Percentiles rank a stretch among this genome's conserved stretches.
Evolutionary conservation across 2,888 invertebrate genomes (phyloP).

Genomic region (Tupiocoris notatus): DNA sequence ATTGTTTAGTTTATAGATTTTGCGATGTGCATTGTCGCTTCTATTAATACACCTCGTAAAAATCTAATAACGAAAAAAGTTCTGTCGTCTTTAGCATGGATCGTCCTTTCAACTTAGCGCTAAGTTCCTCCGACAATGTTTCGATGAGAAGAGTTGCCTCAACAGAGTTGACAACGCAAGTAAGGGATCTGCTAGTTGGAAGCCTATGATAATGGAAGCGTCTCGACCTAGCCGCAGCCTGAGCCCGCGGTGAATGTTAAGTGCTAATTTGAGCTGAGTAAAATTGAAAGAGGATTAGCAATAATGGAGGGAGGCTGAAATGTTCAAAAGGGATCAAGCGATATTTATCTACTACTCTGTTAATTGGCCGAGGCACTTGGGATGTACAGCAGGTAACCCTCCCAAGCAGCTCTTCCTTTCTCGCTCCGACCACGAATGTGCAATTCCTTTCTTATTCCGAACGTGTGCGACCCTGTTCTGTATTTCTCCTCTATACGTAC

Average conservation of each 20-base stretch:
- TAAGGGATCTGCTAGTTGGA: background rate
- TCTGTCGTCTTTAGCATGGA: background rate
- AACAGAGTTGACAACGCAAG: background rate
- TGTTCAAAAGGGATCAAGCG: conserved; percentile 16
- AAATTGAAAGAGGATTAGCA: conserved; percentile 19
- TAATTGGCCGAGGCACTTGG: conserved; percentile 22
- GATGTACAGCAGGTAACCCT: background rate
- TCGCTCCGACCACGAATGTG: background rate
- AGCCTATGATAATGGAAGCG: background rate
- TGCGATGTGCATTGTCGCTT: too few species aligned
- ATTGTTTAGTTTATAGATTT: too few species aligned
- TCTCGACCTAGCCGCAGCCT: background rate
- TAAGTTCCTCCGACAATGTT: background rate
- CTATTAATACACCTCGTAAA: too few species aligned
- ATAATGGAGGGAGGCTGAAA: conserved; percentile 9
- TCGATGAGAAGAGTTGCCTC: background rate
- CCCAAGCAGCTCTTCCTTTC: background rate
- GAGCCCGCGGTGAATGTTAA: conserved; percentile 1
- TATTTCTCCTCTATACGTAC: too few species aligned
- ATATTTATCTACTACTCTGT: conserved; percentile 8
- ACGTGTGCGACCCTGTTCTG: background rate
- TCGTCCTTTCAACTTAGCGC: background rate
- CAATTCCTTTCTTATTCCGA: background rate
- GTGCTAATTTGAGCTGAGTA: background rate
- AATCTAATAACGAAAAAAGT: too few species aligned